phyloP scores from a whole-genome alignment of 2,113 vertebrate genomes.

The Genyomyrus donnyi region DNA sequence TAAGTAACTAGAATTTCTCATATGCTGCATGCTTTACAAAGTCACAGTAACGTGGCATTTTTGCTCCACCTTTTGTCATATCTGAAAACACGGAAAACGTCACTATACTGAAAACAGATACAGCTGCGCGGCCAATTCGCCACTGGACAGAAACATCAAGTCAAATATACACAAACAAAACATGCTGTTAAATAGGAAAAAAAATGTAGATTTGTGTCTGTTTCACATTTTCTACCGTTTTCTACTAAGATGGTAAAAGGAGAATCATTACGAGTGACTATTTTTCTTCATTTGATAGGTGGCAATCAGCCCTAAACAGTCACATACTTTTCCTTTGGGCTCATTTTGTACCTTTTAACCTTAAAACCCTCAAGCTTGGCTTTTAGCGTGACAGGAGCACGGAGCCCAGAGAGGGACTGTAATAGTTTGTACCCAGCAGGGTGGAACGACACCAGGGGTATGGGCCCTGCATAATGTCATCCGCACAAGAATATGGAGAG shows the following conservation, averaged over 20 bases:
- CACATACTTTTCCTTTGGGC: conserved; percentile 35
- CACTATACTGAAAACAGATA: too few relatives aligned
- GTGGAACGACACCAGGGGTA: conserved; percentile 38
- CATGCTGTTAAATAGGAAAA: neutral
- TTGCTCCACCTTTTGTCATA: neutral
- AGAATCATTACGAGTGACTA: conserved; percentile 9
- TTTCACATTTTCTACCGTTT: neutral
- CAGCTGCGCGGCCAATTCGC: too few relatives aligned
- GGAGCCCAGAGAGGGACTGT: conserved; percentile 49
- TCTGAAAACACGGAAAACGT: neutral
- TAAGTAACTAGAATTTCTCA: neutral
- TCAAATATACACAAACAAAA: neutral
- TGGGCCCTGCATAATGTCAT: conserved; percentile 35
- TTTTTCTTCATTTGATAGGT: conserved; percentile 33
- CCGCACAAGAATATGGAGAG: conserved; percentile 36
- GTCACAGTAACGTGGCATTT: neutral
- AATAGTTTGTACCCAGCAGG: conserved; percentile 60
- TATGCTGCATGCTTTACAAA: neutral
- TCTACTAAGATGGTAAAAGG: neutral
- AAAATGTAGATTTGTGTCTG: conserved; percentile 2
- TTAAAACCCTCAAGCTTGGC: conserved; percentile 46
- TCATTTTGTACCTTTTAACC: conserved; percentile 55
- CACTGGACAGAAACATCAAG: neutral
- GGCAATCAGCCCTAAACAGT: conserved; percentile 43
- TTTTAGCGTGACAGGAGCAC: conserved; percentile 51